Evolutionary conservation across 2,113 vertebrate genomes (phyloP), one percentile per base, ranked within the genome.

Genomic region (Hylia prasina): DNA sequence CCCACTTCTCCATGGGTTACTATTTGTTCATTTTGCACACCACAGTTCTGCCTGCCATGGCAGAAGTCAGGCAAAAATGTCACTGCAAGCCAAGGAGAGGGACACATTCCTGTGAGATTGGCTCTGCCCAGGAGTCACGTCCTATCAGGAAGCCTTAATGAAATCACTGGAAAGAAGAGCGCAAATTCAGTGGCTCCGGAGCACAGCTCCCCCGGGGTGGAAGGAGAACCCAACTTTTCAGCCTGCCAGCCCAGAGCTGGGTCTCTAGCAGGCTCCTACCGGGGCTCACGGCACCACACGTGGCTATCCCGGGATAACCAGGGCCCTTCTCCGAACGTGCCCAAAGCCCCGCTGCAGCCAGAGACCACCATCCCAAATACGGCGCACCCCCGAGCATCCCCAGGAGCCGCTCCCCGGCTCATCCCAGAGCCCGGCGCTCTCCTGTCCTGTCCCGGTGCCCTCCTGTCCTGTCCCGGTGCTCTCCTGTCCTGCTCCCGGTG

Each of bases 221-320:
- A 47, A 63, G 25, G 15, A 42, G 51, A 81, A 4, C 7, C 5
- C 11, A 6, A 1, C 5, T 30, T 30, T 8, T 2, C 61, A 39
- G 42, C 15, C n/a, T 11, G 20, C 7, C 84, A 75, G 64, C n/a
- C 21, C 58, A 3, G 33, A n/a, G 50, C 37, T 6, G n/a, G 31
- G 45, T n/a, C 3, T 2, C 50, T 3, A 71, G 28, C 7, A 3
- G 61, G 16, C 35, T 68, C 47, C 63, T 2, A 2, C 19, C 31
- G 7, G 66, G 19, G 51, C 3, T 75, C 30, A 19, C 0, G 6
- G 57, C 72, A 15, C 33, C 4, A 15, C 53, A 13, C 17, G 1
- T 5, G 18, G 30, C 47, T 35, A 4, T 16, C 20, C 17, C 5
- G 7, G 63, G 42, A 18, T 31, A 45, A 25, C 50, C 56, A 15